phyloP scores from a whole-genome alignment of 1,140 invertebrate genomes.

The Caenorhabditis brenneri region DNA sequence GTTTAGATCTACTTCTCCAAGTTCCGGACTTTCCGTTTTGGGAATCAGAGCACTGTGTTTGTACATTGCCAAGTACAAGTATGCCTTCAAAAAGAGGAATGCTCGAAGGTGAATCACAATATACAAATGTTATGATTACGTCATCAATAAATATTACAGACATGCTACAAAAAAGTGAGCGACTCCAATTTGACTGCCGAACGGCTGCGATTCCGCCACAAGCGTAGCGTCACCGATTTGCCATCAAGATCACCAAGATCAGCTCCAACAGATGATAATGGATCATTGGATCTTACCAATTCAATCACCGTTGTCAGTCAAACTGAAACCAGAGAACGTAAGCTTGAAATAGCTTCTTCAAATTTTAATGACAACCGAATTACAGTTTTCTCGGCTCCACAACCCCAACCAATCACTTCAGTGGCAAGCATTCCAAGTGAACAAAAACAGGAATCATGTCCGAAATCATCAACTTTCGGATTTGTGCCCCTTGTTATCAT shows the following conservation, averaged over 20 bases:
- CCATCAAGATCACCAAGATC: neutral
- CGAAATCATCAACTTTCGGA: neutral
- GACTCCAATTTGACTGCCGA: constrained; percentile 58
- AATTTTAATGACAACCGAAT: neutral
- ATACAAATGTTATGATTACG: neutral
- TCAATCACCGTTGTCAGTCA: neutral
- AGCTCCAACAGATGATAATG: neutral
- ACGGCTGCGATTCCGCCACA: constrained; percentile 53
- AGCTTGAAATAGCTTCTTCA: too few species aligned
- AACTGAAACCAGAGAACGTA: neutral
- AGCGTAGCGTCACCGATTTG: constrained; percentile 13
- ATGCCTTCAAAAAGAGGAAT: constrained; percentile 56
- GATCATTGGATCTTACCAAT: neutral
- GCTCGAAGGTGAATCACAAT: constrained; percentile 47
- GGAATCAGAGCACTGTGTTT: constrained; percentile 58
- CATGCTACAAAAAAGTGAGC: constrained; percentile 54
- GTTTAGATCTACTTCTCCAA: constrained; percentile 60
- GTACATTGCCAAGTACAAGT: constrained; percentile 61
- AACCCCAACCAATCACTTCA: neutral
- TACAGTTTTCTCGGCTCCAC: neutral
- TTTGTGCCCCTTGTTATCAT: neutral
- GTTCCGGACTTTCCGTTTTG: constrained; percentile 60
- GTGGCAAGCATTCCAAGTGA: neutral
- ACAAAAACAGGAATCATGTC: neutral
- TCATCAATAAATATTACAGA: constrained; percentile 38